Conservation (phyloP, 2,888 invertebrate species). For the Oligia fasciuncula region DNA sequence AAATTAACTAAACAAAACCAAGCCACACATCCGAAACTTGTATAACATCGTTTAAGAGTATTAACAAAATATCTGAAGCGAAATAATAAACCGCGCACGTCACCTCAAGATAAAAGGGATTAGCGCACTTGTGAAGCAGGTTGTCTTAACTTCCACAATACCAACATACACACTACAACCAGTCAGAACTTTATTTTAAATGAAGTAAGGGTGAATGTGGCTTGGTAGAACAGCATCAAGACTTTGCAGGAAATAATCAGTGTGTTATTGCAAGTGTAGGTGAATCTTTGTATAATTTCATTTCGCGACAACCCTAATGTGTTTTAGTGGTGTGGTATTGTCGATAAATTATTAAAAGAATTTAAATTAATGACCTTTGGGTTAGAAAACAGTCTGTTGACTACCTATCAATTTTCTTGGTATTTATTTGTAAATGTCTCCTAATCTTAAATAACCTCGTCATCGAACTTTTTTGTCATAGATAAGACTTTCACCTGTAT, state of each 20-base stretch:
- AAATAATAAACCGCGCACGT: slow-evolving; percentile 87
- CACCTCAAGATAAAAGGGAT: slow-evolving; percentile 88
- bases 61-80: slow-evolving; percentile 83
- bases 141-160: slow-evolving; percentile 74
- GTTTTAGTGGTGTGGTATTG: slow-evolving; percentile 73
- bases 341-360: slow-evolving; percentile 10
- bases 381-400: background rate
- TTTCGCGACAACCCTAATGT: slow-evolving; percentile 85
- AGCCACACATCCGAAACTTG: slow-evolving; percentile 60
- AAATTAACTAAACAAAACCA: slow-evolving; percentile 59
- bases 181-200: slow-evolving; percentile 33
- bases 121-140: slow-evolving; percentile 85
- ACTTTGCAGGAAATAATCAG: slow-evolving; percentile 80
- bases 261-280: slow-evolving; percentile 86
- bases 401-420: no score
- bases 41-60: slow-evolving; percentile 69
- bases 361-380: background rate
- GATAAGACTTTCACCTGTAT: background rate
- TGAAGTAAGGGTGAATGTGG: slow-evolving; percentile 59
- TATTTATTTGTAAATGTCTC: background rate
- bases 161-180: slow-evolving; percentile 34
- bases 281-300: slow-evolving; percentile 87
- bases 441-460: background rate
- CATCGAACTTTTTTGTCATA: background rate
- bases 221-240: slow-evolving; percentile 27